These are phyloP conservation scores for Lamproptera curius DNA, from an alignment of 2,888 invertebrate genomes.

Conservation along the genomic window DNA sequence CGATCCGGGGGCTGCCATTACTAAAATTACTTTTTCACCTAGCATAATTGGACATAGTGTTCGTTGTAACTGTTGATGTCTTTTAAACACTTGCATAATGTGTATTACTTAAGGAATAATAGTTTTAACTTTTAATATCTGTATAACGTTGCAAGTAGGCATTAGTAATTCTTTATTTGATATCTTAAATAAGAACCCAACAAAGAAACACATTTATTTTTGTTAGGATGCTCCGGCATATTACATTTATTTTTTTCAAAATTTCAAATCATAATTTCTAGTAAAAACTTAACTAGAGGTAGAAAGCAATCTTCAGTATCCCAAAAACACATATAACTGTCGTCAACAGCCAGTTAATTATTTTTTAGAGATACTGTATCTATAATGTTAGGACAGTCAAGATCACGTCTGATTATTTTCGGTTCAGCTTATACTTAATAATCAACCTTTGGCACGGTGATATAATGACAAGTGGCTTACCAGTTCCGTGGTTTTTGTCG, in stretches of 20 bases:
- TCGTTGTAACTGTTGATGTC: too few relatives aligned
- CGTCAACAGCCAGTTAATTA: background rate
- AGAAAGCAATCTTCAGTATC: background rate
- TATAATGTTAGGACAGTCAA: background rate
- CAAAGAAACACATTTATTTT: too few relatives aligned
- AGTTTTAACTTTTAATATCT: too few relatives aligned
- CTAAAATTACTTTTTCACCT: slow-evolving; percentile 47
- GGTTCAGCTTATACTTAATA: slow-evolving; percentile 10
- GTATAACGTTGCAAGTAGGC: background rate
- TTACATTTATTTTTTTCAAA: background rate
- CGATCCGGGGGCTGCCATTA: slow-evolving; percentile 53
- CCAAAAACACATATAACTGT: background rate
- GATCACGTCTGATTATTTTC: background rate
- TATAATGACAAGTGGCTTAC: slow-evolving; percentile 29
- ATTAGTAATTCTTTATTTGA: too few relatives aligned
- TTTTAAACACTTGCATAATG: too few relatives aligned
- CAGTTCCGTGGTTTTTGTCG: slow-evolving; percentile 39
- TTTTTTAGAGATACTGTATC: background rate
- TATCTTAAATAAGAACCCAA: too few relatives aligned
- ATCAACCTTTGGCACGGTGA: slow-evolving; percentile 31
- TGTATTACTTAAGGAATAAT: too few relatives aligned
- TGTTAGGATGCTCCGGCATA: too few relatives aligned
- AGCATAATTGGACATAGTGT: slow-evolving; percentile 13
- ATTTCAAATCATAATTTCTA: background rate
- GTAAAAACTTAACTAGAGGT: too few relatives aligned